These are phyloP conservation scores for Drosophila subquinaria DNA, from an alignment of 2,888 invertebrate genomes.

Conservation along the genomic window DNA sequence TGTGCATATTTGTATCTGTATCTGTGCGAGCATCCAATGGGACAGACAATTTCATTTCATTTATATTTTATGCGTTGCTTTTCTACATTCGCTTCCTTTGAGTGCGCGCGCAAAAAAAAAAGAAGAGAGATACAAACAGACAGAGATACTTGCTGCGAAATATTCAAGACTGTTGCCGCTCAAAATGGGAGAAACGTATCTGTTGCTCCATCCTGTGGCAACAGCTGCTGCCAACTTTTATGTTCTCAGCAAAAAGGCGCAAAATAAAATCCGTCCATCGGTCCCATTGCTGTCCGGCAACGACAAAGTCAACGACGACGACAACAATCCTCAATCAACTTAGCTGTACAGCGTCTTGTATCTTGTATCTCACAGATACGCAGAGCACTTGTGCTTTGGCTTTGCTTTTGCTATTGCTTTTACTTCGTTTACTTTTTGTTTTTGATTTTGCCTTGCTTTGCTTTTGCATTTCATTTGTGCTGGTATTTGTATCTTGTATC, in stretches of 20 bases:
- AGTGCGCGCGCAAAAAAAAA: conserved; percentile 26
- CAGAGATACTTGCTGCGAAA: conserved; percentile 18
- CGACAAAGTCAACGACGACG: conserved; percentile 18
- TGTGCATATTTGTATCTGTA: conserved; percentile 21
- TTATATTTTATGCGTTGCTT: conserved; percentile 62
- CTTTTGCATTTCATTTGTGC: conserved; percentile 36
- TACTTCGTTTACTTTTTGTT: conserved; percentile 17
- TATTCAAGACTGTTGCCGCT: conserved; percentile 39
- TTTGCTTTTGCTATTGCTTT: conserved; percentile 26
- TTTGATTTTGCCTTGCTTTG: conserved; percentile 23
- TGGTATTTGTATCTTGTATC: conserved; percentile 33
- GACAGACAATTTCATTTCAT: conserved; percentile 61
- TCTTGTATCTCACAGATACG: conserved; percentile 67
- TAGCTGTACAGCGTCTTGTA: conserved; percentile 30
- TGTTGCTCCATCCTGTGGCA: conserved; percentile 73
- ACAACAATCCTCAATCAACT: conserved; percentile 73
- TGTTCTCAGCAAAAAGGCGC: conserved; percentile 66
- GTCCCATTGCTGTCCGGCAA: conserved; percentile 23
- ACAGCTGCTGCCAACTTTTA: conserved; percentile 66
- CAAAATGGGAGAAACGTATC: conserved; percentile 66
- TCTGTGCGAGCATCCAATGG: conserved; percentile 28
- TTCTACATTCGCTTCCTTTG: conserved; percentile 48
- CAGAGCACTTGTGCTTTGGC: conserved; percentile 61
- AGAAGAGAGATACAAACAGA: conserved; percentile 45
- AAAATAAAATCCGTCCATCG: conserved; percentile 46